These are phyloP conservation scores for Melinaea marsaeus DNA, from an alignment of 2,888 invertebrate species.

Conservation along the genomic window DNA sequence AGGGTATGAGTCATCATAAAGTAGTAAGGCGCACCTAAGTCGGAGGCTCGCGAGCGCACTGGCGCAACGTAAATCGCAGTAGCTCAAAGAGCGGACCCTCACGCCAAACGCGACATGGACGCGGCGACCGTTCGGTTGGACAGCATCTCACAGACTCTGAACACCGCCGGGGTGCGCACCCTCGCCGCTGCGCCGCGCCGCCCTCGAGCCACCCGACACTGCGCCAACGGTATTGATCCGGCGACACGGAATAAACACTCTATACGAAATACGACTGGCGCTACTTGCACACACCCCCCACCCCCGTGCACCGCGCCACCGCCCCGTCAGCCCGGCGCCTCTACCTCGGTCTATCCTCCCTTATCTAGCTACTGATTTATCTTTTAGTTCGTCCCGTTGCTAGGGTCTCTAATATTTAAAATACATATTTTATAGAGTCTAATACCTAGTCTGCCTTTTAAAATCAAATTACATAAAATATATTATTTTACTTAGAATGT, in stretches of 20 bases:
- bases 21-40: slow-evolving; percentile 57
- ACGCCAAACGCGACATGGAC: slow-evolving; percentile 75
- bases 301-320: slow-evolving; percentile 61
- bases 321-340: slow-evolving; percentile 36
- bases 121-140: slow-evolving; percentile 72
- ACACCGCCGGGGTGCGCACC: slow-evolving; percentile 62
- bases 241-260: slow-evolving; percentile 76
- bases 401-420: slow-evolving; percentile 22
- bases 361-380: slow-evolving; percentile 34
- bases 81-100: slow-evolving; percentile 73
- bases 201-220: slow-evolving; percentile 72
- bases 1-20: slow-evolving; percentile 69
- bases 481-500: slow-evolving; percentile 13
- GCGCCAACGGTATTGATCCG: slow-evolving; percentile 77
- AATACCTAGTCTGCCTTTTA: no score
- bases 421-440: no score
- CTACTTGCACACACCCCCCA: slow-evolving; percentile 69
- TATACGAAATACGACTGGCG: slow-evolving; percentile 77
- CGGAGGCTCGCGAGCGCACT: slow-evolving; percentile 66
- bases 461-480: no score
- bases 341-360: slow-evolving; percentile 31
- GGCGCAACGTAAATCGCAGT: slow-evolving; percentile 64
- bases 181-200: slow-evolving; percentile 74
- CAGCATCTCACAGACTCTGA: slow-evolving; percentile 76
- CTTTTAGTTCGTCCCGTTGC: slow-evolving; percentile 34